These are phyloP conservation scores for Momotus momota DNA, from an alignment of 2,797 vertebrate genomes.

Conservation along the genomic window DNA sequence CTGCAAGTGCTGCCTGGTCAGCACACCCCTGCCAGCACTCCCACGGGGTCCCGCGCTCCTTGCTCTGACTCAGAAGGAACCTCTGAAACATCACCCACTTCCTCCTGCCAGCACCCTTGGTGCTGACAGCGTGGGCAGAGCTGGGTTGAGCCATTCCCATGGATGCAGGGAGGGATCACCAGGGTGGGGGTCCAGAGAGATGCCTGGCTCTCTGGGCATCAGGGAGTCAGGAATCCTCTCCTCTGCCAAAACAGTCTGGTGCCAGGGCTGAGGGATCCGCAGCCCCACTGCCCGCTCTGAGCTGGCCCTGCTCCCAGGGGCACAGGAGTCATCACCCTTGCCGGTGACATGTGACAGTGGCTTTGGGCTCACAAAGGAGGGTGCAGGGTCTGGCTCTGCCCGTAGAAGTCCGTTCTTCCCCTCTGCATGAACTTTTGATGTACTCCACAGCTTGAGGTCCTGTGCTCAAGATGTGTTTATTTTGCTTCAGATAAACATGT, in stretches of 20 bases:
- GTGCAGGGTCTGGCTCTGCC: neutral
- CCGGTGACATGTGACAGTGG: accelerated
- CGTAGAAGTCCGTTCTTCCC: neutral
- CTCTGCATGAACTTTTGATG: neutral
- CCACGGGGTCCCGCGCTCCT: accelerated
- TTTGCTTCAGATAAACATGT: neutral
- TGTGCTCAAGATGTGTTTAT: accelerated
- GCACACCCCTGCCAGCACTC: accelerated
- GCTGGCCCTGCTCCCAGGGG: neutral
- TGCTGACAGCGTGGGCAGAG: neutral
- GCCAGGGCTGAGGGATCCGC: neutral
- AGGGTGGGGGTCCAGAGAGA: accelerated
- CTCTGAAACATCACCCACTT: neutral
- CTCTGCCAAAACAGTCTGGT: accelerated
- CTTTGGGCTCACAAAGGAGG: neutral
- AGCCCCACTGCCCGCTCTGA: neutral
- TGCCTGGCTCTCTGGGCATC: neutral
- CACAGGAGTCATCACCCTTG: accelerated
- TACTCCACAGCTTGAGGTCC: neutral
- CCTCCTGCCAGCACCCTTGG: neutral
- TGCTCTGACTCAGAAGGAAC: neutral
- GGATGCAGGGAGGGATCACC: neutral
- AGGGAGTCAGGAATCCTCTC: neutral
- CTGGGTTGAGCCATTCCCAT: accelerated
- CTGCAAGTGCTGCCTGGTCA: neutral